Base-by-base conservation (phyloP, 1,140 invertebrate genomes). In the Trachymyrmex septentrionalis region DNA sequence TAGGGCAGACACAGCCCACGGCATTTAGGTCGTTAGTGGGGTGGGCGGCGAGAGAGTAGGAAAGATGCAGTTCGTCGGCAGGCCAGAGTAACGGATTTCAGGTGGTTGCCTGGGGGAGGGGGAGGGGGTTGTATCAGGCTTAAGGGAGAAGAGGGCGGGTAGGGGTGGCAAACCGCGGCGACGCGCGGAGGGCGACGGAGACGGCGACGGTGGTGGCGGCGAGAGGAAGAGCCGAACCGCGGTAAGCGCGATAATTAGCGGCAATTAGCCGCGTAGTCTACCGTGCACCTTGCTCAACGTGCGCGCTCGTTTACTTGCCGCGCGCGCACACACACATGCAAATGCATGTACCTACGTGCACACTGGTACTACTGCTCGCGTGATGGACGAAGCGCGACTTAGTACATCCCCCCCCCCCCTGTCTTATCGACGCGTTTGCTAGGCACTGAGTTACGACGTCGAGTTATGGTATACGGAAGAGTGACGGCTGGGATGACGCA, bases 221-320 rank as follows among this genome's bases (percentile, higher is more conserved):
- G 77, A 86, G 80, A 85, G 89, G 87, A 87, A 86, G 88, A 86
- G 88, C 64, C 67, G 86, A 94, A 88, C 89, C 89, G 89, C 88
- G 93, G 91, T 94, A 94, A 95, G 94, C 92, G 94, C 92, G 92
- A 94, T 95, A 95, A 95, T 95, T 94, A 94, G 91, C 86, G 90
- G 92, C 94, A 95, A 95, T 95, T 95, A 94, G 90, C 91, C 82
- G 91, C 92, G 91, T 91, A 90, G 86, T 92, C 86, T 92, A 88
- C 87, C 89, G 81, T 91, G 86, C 69, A 63, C 61, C 88, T 89
- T 90, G 92, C 92, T 44, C 92, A 91, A 92, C 89, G 88, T 93
- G 87, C 89, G 88, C 91, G 88, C 91, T 85, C 55, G 66, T 86
- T 90, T 88, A 67, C 80, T 61, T 86, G 69, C 76, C 82, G 19